A percentile compares a stretch with the other conserved stretches of the same genome.
These are phyloP conservation scores for Prunella himalayana DNA, from an alignment of 2,113 vertebrate species.

Conservation along the genomic window DNA sequence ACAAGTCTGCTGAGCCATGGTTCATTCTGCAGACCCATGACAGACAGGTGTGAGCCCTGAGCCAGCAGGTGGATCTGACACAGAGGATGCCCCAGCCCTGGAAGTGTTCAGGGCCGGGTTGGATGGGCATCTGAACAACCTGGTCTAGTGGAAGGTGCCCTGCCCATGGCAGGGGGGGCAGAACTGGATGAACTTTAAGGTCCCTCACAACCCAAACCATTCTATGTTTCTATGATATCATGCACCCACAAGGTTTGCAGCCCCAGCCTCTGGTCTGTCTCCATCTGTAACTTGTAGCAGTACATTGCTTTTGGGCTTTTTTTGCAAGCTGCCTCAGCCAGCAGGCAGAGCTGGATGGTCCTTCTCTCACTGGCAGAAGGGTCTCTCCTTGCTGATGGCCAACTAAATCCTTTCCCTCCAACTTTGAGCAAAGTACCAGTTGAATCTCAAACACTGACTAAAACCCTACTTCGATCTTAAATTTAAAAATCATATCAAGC, in stretches of 20 bases:
- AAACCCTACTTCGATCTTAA: not conserved
- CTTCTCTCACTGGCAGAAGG: not conserved
- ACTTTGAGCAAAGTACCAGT: not conserved
- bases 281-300: not conserved
- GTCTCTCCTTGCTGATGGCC: not conserved
- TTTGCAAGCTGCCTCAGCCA: not conserved
- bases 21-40: not conserved
- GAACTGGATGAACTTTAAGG: not conserved
- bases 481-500: not conserved
- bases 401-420: not conserved
- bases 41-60: not conserved
- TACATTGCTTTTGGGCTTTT: not conserved
- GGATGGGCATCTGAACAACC: not conserved
- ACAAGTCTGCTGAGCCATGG: not conserved
- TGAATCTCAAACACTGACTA: not conserved
- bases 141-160: not conserved
- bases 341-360: not conserved
- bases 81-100: not conserved
- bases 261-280: not conserved
- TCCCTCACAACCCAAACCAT: not conserved
- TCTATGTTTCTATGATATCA: rapidly evolving
- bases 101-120: not conserved
- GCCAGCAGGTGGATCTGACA: rapidly evolving
- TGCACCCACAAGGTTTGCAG: not conserved
- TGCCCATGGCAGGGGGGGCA: no score